A percentile compares a stretch with the other conserved stretches of the same genome.
Conservation (phyloP, 2,888 invertebrate genomes). For the Cremastinae sp. region DNA sequence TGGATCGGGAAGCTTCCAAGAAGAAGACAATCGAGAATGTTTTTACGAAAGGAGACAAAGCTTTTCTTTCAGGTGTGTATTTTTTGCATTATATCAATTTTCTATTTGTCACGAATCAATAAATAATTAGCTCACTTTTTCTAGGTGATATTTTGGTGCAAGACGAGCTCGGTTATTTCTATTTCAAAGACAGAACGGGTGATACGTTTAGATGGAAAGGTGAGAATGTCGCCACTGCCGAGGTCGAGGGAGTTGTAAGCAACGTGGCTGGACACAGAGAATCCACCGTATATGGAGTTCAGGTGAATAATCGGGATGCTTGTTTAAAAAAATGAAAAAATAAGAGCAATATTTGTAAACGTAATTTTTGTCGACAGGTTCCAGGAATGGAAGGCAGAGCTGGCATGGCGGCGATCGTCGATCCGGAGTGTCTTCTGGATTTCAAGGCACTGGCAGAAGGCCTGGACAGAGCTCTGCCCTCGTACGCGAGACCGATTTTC, state of each 20-base stretch:
- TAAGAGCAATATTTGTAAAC: neutral
- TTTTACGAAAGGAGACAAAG: conserved; percentile 85
- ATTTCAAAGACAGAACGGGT: conserved; percentile 97
- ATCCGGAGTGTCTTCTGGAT: conserved; percentile 80
- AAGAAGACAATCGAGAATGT: conserved; percentile 86
- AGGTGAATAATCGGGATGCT: conserved; percentile 85
- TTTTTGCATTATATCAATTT: neutral
- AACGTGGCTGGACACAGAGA: conserved; percentile 91
- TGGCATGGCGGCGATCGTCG: conserved; percentile 86
- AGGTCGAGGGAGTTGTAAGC: conserved; percentile 96
- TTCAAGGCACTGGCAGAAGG: conserved; percentile 79
- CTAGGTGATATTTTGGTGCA: conserved; percentile 93
- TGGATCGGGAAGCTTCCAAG: conserved; percentile 83
- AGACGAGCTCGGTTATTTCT: conserved; percentile 96
- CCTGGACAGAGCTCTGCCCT: conserved; percentile 81
- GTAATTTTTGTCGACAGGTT: conserved; percentile 71
- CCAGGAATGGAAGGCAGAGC: conserved; percentile 83
- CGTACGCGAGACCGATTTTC: conserved; percentile 86
- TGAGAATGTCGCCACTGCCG: conserved; percentile 99
- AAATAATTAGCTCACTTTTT: conserved; percentile 61
- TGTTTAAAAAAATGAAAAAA: too few species aligned
- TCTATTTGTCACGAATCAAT: neutral
- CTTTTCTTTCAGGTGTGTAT: conserved; percentile 83
- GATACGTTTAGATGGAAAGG: conserved; percentile 99
- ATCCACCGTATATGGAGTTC: conserved; percentile 96